These are phyloP conservation scores for human (Homo sapiens) DNA, from an alignment of 2,113 vertebrate species.

Conservation along the genomic window GRCh38 chr14:104863501-104864000, in stretches of 20 bases:
- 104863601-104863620: neutral
- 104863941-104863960: neutral
- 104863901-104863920: neutral
- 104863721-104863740: neutral
- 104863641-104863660: neutral
- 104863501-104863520: neutral
- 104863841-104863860: neutral
- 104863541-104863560: neutral
- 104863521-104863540: neutral
- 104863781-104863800: neutral
- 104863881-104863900: neutral
- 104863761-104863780: too few species aligned
- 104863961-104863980: neutral
- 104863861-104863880: neutral
- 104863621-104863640: neutral
- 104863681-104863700: fast-evolving
- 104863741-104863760: neutral
- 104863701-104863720: neutral
- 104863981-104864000: neutral
- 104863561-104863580: neutral
- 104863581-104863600: neutral
- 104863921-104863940: neutral
- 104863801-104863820: too few species aligned
- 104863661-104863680: neutral
- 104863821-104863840: neutral